phyloP scores from a whole-genome alignment of 2,888 invertebrate genomes.

The Philereme vetulata region DNA sequence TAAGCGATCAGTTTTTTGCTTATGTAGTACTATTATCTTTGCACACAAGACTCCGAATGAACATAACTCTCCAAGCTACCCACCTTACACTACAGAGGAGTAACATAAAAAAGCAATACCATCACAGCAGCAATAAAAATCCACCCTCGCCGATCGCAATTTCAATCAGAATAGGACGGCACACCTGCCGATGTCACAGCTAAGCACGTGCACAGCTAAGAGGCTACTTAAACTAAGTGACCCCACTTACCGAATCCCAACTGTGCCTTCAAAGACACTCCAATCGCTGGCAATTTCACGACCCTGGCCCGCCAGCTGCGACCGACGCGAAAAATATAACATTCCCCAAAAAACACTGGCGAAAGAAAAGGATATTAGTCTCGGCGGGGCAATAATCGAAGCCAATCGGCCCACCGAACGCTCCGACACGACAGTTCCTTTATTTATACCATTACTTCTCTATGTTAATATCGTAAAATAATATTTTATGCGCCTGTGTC shows the following conservation, averaged over 20 bases:
- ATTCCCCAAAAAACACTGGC: conserved; percentile 78
- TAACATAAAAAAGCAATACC: conserved; percentile 48
- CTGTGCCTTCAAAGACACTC: conserved; percentile 65
- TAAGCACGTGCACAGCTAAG: conserved; percentile 74
- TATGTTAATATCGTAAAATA: conserved; percentile 70
- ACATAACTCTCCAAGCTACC: conserved; percentile 10
- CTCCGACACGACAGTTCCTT: conserved; percentile 70
- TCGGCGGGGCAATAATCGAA: conserved; percentile 82
- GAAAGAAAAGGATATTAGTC: conserved; percentile 82
- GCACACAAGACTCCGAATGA: background rate
- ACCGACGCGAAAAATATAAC: conserved; percentile 80
- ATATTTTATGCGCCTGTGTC: conserved; percentile 62
- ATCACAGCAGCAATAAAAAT: conserved; percentile 60
- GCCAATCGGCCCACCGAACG: conserved; percentile 78
- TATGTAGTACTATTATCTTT: background rate
- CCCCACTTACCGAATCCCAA: conserved; percentile 73
- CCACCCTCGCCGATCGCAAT: conserved; percentile 64
- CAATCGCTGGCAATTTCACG: conserved; percentile 68
- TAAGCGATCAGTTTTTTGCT: background rate
- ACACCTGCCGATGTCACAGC: conserved; percentile 72
- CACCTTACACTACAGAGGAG: conserved; percentile 22
- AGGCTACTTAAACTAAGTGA: conserved; percentile 82
- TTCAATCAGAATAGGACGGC: conserved; percentile 73
- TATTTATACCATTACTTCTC: conserved; percentile 73
- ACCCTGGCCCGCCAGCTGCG: conserved; percentile 75